Evolutionary conservation across 2,888 invertebrate species (phyloP).

Genomic region (Cremastobaeus sp.): DNA sequence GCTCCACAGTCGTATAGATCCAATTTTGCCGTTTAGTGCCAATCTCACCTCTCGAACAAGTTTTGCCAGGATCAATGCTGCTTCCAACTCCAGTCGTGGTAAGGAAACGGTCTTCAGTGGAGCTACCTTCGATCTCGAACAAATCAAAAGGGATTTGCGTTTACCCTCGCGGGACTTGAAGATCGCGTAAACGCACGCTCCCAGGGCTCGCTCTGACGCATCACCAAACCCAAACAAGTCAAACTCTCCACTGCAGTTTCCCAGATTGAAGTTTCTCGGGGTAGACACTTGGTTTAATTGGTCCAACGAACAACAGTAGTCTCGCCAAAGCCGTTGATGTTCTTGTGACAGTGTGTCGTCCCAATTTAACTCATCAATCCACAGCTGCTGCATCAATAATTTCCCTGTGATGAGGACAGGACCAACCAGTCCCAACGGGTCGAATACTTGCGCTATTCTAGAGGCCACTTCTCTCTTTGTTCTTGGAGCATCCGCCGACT

Average conservation of each 20-base stretch:
- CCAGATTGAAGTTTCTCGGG: conserved; percentile 20
- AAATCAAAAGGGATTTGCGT: no score
- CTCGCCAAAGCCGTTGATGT: conserved; percentile 5
- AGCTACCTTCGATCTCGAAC: conserved; percentile 10
- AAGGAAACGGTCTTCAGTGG: conserved; percentile 1
- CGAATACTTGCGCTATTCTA: conserved; percentile 2
- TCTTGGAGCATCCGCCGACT: background rate
- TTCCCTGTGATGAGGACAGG: conserved; percentile 52
- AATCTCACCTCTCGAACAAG: no score
- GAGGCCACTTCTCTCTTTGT: conserved; percentile 11
- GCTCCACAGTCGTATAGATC: no score
- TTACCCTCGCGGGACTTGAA: no score
- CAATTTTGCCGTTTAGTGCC: no score
- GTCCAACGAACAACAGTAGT: conserved; percentile 12
- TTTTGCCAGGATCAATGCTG: no score
- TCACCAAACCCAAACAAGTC: conserved; percentile 62
- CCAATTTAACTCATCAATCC: conserved; percentile 39
- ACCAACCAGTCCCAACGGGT: conserved; percentile 41
- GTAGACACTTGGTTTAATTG: conserved; percentile 30
- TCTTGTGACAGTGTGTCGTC: conserved; percentile 13
- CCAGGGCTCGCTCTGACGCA: conserved; percentile 61
- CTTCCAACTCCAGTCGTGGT: conserved; percentile 6
- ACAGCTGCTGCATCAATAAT: conserved; percentile 42
- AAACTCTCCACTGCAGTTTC: conserved; percentile 4
- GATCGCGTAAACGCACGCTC: conserved; percentile 61